Evolutionary conservation across 2,888 invertebrate species (phyloP), one percentile per base, ranked within the genome.

Genomic region (Dastarcus helophoroides): DNA sequence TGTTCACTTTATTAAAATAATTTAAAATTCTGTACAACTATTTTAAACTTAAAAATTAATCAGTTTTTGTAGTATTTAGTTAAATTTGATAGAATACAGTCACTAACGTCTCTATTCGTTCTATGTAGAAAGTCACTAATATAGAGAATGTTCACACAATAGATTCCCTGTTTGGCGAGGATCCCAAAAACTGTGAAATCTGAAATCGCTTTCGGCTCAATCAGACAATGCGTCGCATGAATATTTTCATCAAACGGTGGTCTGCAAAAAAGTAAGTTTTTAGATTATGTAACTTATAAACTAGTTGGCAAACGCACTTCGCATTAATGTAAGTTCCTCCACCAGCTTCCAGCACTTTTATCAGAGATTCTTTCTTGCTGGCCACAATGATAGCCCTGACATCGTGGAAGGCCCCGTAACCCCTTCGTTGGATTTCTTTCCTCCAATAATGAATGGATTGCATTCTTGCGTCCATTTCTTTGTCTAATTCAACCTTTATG

Each of bases 301-400:
- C 7, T 6, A 6, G 2, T 12, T 4, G 17, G 19, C 15, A 31
- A 38, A 58, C 65, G 59, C 46, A 77, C 76, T 63, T 64, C 1
- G 66, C 65, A 16, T 73, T 67, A 0, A 79, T 58, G 13, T 85
- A 74, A 1, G 49, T 51, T 0, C 86, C 90, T 1, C 76, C 82
- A 0, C 91, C 91, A 1, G 86, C 84, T 31, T 67, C 64, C 21
- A 91, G 68, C 0, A 93, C 71, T 35, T 84, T 63, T 7, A 67
- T 64, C 39, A 82, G 73, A 43, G 75, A 72, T 14, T 67, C 71
- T 28, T 68, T 64, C 44, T 74, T 71, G 19, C 68, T 65, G 4
- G 64, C 56, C 10, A 72, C 68, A 33, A 81, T 70, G 50, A 83
- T 75, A 1, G 63, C 66, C 0, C 72, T 65, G 39, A 54, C 54